A percentile compares a stretch with the other conserved stretches of the same genome.
Evolutionary conservation across 2,888 invertebrate species (phyloP).

Genomic region (Cephus nigrinus): DNA sequence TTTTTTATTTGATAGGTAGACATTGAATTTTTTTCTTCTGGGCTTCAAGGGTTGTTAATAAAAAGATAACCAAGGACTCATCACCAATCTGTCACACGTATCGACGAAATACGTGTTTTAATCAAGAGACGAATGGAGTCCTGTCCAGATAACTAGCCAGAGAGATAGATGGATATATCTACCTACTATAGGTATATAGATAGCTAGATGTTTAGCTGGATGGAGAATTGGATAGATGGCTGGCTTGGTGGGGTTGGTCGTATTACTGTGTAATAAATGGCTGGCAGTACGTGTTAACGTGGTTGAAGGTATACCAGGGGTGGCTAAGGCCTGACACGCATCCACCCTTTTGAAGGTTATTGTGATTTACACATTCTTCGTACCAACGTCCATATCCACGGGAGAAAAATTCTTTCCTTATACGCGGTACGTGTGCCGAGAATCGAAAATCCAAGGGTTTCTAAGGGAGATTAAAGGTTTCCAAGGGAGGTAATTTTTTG

Average conservation of each 20-base stretch:
- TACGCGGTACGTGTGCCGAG: not conserved
- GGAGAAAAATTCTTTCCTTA: not conserved
- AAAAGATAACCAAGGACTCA: not conserved
- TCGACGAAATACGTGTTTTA: conserved; percentile 40
- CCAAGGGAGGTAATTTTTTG: not conserved
- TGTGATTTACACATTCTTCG: not conserved
- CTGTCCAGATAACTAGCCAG: not conserved
- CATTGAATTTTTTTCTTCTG: conserved; percentile 7
- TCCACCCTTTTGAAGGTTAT: not conserved
- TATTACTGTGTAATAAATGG: not conserved
- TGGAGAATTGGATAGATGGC: not conserved
- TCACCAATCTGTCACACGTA: not conserved
- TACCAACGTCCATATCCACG: not conserved
- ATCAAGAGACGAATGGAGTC: conserved; percentile 22
- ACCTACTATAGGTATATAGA: not conserved
- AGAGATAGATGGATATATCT: not conserved
- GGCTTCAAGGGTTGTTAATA: not conserved
- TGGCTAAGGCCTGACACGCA: not conserved
- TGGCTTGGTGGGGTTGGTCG: not conserved
- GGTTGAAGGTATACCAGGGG: not conserved
- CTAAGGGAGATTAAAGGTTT: not conserved
- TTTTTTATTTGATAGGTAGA: not conserved
- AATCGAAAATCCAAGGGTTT: not conserved
- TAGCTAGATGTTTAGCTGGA: not conserved
- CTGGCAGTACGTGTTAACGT: not conserved